A percentile compares a stretch with the other conserved stretches of the same genome.
Evolutionary conservation across 2,888 invertebrate species (phyloP).

Genomic region (Amiota minor): DNA sequence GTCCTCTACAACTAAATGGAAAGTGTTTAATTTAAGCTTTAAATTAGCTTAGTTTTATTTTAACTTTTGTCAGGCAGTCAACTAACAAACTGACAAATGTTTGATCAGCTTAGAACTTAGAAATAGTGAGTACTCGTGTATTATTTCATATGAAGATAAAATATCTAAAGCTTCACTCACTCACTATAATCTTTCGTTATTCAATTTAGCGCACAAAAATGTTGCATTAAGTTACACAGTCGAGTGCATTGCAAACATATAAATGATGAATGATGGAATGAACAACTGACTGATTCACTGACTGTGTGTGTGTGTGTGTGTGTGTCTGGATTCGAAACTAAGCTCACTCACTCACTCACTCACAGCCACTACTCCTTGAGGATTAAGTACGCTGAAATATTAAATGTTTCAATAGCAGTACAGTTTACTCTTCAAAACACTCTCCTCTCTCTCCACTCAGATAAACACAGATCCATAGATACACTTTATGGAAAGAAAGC

Average conservation of each 20-base stretch:
- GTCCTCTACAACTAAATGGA: too few species aligned
- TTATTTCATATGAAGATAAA: too few species aligned
- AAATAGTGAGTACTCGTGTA: too few species aligned
- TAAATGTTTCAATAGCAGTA: conserved; percentile 8
- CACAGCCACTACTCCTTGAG: not conserved
- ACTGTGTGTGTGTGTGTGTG: not conserved
- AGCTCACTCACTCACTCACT: not conserved
- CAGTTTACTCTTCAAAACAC: too few species aligned
- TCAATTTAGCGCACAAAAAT: conserved; percentile 1
- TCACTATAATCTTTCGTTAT: not conserved
- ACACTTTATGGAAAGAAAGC: not conserved
- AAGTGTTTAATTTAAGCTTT: too few species aligned
- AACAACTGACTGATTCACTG: not conserved
- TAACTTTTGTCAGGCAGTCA: too few species aligned
- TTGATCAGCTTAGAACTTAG: too few species aligned
- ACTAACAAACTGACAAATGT: too few species aligned
- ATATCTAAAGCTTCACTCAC: not conserved
- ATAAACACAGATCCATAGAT: not conserved
- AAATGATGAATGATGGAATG: not conserved
- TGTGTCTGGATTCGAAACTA: not conserved
- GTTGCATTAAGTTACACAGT: not conserved
- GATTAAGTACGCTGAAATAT: conserved; percentile 15
- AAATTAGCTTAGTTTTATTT: too few species aligned
- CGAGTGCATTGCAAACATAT: conserved; percentile 17
- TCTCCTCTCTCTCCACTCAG: not conserved